A percentile compares a stretch with the other conserved stretches of the same genome.
phyloP scores from a whole-genome alignment of 1,140 invertebrate species.

The Wiebesia pumilae region DNA sequence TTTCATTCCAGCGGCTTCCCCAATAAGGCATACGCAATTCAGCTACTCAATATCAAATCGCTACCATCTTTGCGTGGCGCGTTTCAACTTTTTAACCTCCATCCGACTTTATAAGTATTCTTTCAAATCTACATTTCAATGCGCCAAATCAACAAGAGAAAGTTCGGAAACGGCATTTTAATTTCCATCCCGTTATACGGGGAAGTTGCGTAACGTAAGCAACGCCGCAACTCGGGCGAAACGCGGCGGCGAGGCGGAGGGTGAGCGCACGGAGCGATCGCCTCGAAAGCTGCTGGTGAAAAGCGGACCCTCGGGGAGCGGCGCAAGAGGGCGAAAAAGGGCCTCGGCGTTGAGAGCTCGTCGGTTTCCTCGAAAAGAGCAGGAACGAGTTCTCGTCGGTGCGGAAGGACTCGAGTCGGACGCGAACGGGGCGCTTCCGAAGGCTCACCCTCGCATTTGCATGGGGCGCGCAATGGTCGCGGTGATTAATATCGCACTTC shows the following conservation, averaged over 20 bases:
- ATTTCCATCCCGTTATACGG: background rate
- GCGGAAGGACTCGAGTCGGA: background rate
- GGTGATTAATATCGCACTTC: conserved; percentile 43
- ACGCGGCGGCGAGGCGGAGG: too few species aligned
- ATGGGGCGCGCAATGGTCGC: background rate
- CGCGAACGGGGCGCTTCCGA: background rate
- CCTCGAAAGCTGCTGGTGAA: background rate
- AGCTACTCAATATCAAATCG: background rate
- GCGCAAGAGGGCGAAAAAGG: background rate
- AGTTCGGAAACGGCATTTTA: conserved; percentile 5
- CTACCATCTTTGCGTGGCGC: background rate
- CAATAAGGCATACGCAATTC: background rate
- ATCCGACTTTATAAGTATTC: background rate
- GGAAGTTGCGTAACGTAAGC: background rate
- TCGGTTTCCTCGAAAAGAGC: too few species aligned
- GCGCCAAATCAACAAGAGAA: background rate
- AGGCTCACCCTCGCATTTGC: background rate
- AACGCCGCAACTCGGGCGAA: background rate
- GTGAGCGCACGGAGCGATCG: too few species aligned
- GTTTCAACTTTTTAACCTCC: background rate
- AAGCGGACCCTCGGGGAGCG: background rate
- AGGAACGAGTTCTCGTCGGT: too few species aligned
- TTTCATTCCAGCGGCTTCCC: background rate
- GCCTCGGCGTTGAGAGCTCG: too few species aligned
- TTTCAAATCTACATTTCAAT: conserved; percentile 23